Conservation (phyloP, 2,888 invertebrate species). For the Tribolium freemani region DNA sequence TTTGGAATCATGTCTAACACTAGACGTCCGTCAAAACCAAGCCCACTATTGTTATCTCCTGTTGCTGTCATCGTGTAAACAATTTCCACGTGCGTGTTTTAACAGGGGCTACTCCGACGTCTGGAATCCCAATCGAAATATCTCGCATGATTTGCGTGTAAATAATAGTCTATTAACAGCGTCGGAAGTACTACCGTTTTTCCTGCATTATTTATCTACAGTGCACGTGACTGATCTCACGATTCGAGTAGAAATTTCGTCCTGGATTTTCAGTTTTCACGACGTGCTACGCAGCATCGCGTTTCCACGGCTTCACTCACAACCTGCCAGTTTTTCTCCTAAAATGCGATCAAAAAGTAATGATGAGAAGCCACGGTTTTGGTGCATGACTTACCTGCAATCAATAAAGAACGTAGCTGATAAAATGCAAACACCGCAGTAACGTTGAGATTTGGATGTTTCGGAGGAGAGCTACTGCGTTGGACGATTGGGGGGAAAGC, state of each 20-base stretch:
- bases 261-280: not conserved
- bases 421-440: too few species aligned
- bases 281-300: not conserved
- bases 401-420: too few species aligned
- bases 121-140: not conserved
- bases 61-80: not conserved
- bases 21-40: not conserved
- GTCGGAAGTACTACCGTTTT: constrained; percentile 1
- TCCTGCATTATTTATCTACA: not conserved
- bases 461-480: too few species aligned
- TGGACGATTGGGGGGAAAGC: too few species aligned
- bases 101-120: too few species aligned
- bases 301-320: not conserved
- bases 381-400: too few species aligned
- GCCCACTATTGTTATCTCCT: constrained; percentile 1
- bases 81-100: not conserved
- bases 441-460: too few species aligned
- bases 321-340: not conserved
- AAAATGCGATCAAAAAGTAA: not conserved
- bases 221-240: constrained; percentile 1
- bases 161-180: not conserved
- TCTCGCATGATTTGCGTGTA: constrained; percentile 23
- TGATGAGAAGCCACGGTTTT: too few species aligned
- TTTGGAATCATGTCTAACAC: not conserved
- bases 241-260: not conserved